Evolutionary conservation across 2,888 invertebrate species (phyloP).

Genomic region (Scaptomyza tumidula): DNA sequence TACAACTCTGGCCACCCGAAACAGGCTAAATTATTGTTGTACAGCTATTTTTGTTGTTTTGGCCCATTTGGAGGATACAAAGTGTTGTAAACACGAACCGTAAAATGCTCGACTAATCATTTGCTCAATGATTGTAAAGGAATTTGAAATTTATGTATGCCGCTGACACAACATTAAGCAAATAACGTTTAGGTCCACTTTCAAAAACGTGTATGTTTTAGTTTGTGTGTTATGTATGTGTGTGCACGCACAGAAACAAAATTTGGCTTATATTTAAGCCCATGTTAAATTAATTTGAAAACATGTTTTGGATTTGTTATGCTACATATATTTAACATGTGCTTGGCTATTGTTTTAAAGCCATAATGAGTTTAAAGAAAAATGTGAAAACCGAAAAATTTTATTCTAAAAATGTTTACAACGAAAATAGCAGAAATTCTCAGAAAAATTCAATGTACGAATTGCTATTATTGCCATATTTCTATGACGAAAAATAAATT

Average conservation of each 20-base stretch:
- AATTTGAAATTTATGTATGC: slow-evolving; percentile 64
- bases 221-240: not conserved
- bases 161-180: slow-evolving; percentile 32
- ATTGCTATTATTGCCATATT: not conserved
- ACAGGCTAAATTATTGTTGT: slow-evolving; percentile 59
- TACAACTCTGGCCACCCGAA: slow-evolving; percentile 31
- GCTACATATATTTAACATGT: not conserved
- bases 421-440: not conserved
- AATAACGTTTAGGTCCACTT: slow-evolving; percentile 28
- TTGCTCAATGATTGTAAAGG: slow-evolving; percentile 60
- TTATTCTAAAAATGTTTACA: too few relatives aligned
- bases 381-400: too few relatives aligned
- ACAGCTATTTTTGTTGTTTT: slow-evolving; percentile 26
- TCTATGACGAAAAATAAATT: not conserved
- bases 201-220: slow-evolving; percentile 6
- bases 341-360: too few relatives aligned
- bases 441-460: not conserved
- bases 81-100: slow-evolving; percentile 23
- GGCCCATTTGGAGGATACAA: slow-evolving; percentile 9
- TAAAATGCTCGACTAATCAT: slow-evolving; percentile 61
- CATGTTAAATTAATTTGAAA: not conserved
- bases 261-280: not conserved
- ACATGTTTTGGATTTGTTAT: not conserved
- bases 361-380: too few relatives aligned
- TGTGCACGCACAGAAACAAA: not conserved